These are phyloP conservation scores for Alces alces DNA, from an alignment of 2,113 vertebrate species.

Conservation along the genomic window DNA sequence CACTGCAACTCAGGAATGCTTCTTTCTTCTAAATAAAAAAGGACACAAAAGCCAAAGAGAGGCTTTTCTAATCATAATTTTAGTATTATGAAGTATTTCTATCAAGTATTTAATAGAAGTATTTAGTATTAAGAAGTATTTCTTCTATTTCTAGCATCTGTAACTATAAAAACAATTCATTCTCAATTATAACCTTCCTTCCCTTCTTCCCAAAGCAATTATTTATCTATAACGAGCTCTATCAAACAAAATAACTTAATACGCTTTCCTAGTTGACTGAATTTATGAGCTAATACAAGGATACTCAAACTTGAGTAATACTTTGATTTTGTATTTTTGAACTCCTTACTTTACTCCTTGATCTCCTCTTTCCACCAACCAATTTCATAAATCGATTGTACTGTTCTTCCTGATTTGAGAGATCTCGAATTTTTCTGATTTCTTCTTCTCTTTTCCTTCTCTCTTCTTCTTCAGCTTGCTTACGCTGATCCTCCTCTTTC, in stretches of 20 bases:
- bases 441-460: slow-evolving; percentile 95
- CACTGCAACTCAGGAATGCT: slow-evolving; percentile 22
- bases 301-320: background rate
- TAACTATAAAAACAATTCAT: background rate
- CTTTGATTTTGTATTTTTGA: background rate
- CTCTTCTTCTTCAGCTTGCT: slow-evolving; percentile 89
- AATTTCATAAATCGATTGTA: slow-evolving; percentile 99
- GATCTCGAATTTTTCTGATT: slow-evolving; percentile 94
- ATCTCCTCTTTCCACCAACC: slow-evolving; percentile 88
- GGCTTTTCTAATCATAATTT: background rate
- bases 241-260: background rate
- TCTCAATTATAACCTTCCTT: background rate
- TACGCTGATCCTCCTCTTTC: slow-evolving; percentile 86
- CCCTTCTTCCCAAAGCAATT: background rate
- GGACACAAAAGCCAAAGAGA: slow-evolving; percentile 3
- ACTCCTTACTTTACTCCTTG: slow-evolving; percentile 86
- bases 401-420: slow-evolving; percentile 98
- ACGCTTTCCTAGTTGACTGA: background rate
- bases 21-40: slow-evolving; percentile 16
- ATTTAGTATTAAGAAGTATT: background rate
- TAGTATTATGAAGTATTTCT: background rate
- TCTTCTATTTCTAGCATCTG: slow-evolving; percentile 13
- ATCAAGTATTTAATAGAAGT: too few species aligned
- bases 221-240: background rate
- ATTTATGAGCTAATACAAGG: background rate